Evolutionary conservation across 2,113 vertebrate genomes (phyloP).

Genomic region (Ameiurus melas): DNA sequence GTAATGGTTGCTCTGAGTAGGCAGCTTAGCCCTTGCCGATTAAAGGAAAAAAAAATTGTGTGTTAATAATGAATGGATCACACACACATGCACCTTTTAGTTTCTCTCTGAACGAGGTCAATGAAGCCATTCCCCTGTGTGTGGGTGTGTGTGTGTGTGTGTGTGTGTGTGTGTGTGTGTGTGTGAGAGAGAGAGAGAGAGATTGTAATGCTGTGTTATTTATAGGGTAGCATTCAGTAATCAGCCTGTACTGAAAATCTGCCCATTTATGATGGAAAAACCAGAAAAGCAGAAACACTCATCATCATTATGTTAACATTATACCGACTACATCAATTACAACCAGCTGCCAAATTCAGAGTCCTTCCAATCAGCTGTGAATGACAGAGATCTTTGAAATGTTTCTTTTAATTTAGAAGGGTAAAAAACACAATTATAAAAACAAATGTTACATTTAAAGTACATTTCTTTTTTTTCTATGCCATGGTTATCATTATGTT

Average conservation of each 20-base stretch:
- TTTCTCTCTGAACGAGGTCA: slow-evolving; percentile 29
- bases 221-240: slow-evolving; percentile 34
- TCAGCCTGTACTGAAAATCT: slow-evolving; percentile 17
- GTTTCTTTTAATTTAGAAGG: not conserved
- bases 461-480: not conserved
- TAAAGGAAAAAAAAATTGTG: slow-evolving; percentile 33
- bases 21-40: slow-evolving; percentile 32
- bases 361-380: not conserved
- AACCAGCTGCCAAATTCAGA: slow-evolving; percentile 3
- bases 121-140: slow-evolving; percentile 12
- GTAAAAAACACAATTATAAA: not conserved
- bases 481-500: not conserved
- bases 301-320: slow-evolving; percentile 29
- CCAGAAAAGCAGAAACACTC: not conserved
- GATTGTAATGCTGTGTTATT: slow-evolving; percentile 38
- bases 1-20: slow-evolving; percentile 30
- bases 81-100: slow-evolving; percentile 12
- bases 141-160: not conserved
- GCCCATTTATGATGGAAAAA: slow-evolving; percentile 31
- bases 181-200: no score
- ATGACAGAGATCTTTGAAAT: not conserved
- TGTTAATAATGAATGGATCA: slow-evolving; percentile 48
- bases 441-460: not conserved
- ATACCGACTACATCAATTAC: not conserved
- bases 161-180: not conserved